Evolutionary conservation across 2,113 vertebrate genomes (phyloP).

Genomic region (Calidris pygmaea): DNA sequence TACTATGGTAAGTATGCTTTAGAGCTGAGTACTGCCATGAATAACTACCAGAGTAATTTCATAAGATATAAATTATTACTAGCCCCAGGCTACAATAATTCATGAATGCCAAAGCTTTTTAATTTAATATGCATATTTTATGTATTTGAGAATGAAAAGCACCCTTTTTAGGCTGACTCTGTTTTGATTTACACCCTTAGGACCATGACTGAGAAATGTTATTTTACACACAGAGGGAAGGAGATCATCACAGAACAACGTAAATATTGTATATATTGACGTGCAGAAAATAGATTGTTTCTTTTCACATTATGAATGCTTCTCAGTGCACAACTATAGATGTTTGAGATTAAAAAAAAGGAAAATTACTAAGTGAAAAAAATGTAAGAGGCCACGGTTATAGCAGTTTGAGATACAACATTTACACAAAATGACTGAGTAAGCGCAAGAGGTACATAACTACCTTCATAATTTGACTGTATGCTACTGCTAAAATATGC

Average conservation of each 20-base stretch:
- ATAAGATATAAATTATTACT: constrained; percentile 52
- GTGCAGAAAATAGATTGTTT: not conserved
- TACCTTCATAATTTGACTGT: not conserved
- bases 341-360: not conserved
- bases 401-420: not conserved
- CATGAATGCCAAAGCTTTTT: constrained; percentile 41
- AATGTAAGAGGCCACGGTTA: not conserved
- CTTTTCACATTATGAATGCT: not conserved
- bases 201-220: constrained; percentile 17
- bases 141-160: constrained; percentile 40
- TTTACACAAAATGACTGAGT: not conserved
- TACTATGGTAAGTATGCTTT: not conserved
- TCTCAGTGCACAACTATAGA: not conserved
- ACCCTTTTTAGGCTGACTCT: not conserved
- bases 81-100: constrained; percentile 7
- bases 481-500: not conserved
- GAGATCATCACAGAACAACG: not conserved
- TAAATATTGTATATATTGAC: not conserved
- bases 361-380: not conserved
- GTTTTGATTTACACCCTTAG: constrained; percentile 38
- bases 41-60: constrained; percentile 43
- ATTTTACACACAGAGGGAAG: constrained; percentile 1
- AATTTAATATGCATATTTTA: constrained; percentile 52
- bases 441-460: not conserved
- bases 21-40: not conserved